A percentile compares a stretch with the other conserved stretches of the same genome.
phyloP scores from a whole-genome alignment of 2,888 invertebrate genomes.

The Dexiosoma caninum region DNA sequence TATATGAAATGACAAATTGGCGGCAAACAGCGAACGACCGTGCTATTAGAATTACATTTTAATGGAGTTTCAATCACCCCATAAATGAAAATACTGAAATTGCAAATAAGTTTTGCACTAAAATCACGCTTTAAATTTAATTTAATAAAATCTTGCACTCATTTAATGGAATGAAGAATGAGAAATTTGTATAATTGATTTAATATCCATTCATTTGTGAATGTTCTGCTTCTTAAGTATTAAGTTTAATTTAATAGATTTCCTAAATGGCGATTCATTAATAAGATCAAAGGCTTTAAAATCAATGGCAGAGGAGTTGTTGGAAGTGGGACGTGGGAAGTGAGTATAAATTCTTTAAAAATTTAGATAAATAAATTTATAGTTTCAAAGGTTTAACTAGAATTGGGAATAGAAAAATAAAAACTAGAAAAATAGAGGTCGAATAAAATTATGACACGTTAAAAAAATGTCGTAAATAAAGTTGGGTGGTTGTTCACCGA shows the following conservation, averaged over 20 bases:
- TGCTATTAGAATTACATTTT: conserved; percentile 35
- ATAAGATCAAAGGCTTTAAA: conserved; percentile 2
- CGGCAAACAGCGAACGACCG: conserved; percentile 26
- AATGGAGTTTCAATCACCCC: conserved; percentile 27
- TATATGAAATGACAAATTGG: conserved; percentile 58
- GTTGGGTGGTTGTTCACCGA: too few species aligned
- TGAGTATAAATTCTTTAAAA: too few species aligned
- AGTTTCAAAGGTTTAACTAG: too few species aligned
- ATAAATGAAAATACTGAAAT: conserved; percentile 3
- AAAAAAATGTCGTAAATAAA: too few species aligned
- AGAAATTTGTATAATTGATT: conserved; percentile 2
- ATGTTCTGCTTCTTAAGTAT: background rate
- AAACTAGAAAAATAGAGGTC: too few species aligned
- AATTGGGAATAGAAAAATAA: too few species aligned
- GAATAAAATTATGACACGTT: too few species aligned
- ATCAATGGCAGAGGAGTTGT: too few species aligned
- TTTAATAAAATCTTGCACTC: background rate
- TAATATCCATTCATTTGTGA: background rate
- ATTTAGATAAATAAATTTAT: too few species aligned
- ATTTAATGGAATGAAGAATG: background rate
- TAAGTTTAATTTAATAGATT: conserved; percentile 4
- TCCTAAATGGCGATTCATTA: conserved; percentile 16
- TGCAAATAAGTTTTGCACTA: conserved; percentile 28
- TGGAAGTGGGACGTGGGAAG: too few species aligned
- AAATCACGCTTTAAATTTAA: background rate